Evolutionary conservation across 2,888 invertebrate genomes (phyloP).

Genomic region (Chromoteleia sp.): DNA sequence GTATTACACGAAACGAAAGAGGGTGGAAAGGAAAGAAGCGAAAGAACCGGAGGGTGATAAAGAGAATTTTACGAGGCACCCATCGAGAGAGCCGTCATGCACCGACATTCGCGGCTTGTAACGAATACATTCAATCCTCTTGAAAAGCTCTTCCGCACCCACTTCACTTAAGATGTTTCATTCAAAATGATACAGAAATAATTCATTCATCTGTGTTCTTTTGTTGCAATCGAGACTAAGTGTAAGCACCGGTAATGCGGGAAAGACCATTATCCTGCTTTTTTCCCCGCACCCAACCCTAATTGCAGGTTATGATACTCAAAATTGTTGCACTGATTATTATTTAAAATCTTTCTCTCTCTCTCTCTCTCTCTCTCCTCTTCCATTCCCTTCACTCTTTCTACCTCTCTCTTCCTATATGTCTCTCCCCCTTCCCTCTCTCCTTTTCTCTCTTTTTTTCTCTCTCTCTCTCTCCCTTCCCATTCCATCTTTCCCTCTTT

Average conservation of each 20-base stretch:
- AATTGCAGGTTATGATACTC: neutral
- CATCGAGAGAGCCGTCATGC: slow-evolving; percentile 64
- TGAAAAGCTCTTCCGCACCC: slow-evolving; percentile 55
- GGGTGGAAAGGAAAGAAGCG: slow-evolving; percentile 57
- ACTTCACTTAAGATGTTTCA: slow-evolving; percentile 66
- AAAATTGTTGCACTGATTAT: neutral
- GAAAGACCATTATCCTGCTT: neutral
- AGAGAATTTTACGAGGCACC: slow-evolving; percentile 68
- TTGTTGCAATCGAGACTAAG: slow-evolving; percentile 14
- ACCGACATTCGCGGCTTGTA: slow-evolving; percentile 72
- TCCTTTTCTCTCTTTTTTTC: no score
- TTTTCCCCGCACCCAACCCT: neutral
- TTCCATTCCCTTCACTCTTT: no score
- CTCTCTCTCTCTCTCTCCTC: no score
- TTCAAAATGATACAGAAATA: slow-evolving; percentile 58
- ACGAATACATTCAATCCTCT: slow-evolving; percentile 73
- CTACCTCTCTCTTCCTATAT: no score
- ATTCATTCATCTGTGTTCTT: slow-evolving; percentile 57
- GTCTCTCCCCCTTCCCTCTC: no score
- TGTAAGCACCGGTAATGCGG: neutral
- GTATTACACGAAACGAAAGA: slow-evolving; percentile 65
- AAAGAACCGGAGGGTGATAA: slow-evolving; percentile 65
- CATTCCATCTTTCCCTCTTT: no score
- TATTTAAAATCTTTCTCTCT: no score
- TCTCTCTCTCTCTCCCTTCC: no score